These are phyloP conservation scores for Rana temporaria DNA, from an alignment of 2,113 vertebrate species.

Conservation along the genomic window DNA sequence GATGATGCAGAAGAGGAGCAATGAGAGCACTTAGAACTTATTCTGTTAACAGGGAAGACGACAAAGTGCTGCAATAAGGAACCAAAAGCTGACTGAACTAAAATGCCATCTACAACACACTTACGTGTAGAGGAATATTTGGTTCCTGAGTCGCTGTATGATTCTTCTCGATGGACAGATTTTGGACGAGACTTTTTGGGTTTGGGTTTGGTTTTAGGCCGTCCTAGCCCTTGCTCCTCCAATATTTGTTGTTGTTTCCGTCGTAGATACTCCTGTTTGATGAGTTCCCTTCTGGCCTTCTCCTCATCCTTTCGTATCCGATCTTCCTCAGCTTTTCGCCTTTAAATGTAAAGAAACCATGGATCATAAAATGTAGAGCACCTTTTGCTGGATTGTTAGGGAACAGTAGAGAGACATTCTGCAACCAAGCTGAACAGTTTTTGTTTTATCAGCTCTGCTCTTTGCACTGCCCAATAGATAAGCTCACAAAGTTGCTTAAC, in stretches of 20 bases:
- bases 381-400: too few species aligned
- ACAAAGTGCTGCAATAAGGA: too few species aligned
- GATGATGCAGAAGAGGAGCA: too few species aligned
- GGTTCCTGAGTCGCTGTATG: conserved; percentile 76
- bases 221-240: conserved; percentile 89
- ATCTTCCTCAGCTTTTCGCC: conserved; percentile 94
- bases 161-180: conserved; percentile 87
- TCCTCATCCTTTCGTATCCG: conserved; percentile 94
- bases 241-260: conserved; percentile 92
- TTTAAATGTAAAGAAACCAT: conserved; percentile 58
- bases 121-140: conserved; percentile 86
- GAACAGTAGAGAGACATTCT: too few species aligned
- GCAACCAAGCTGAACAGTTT: too few species aligned
- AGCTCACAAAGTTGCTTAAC: too few species aligned
- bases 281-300: conserved; percentile 90
- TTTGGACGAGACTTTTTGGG: conserved; percentile 83
- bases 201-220: conserved; percentile 82
- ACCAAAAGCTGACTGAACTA: too few species aligned
- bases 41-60: too few species aligned
- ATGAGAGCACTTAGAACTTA: too few species aligned
- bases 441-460: too few species aligned
- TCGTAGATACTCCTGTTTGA: conserved; percentile 93
- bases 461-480: too few species aligned
- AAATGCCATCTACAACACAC: conserved; percentile 39
- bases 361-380: too few species aligned